phyloP scores from a whole-genome alignment of 1,140 invertebrate genomes.

The Elymnias hypermnestra region DNA sequence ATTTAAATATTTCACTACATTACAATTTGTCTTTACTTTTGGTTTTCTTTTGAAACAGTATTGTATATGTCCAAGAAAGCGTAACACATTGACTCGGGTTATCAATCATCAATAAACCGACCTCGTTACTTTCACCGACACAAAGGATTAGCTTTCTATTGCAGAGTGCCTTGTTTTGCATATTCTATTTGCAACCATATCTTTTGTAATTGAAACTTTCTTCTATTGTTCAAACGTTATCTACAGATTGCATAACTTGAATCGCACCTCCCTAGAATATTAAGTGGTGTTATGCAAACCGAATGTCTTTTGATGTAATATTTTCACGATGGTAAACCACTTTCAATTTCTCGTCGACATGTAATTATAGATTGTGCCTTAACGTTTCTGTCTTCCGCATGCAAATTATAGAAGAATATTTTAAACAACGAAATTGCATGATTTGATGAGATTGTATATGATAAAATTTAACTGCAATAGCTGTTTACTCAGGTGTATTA shows the following conservation, averaged over 20 bases:
- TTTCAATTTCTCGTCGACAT: conserved; percentile 22
- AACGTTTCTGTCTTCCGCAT: conserved; percentile 8
- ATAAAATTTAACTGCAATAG: not conserved
- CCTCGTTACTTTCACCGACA: conserved; percentile 43
- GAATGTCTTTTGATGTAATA: conserved; percentile 14
- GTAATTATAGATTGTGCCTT: conserved; percentile 12
- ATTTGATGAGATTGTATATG: conserved; percentile 5
- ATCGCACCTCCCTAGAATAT: conserved; percentile 18
- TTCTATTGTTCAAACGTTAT: conserved; percentile 27
- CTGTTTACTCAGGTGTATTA: no score
- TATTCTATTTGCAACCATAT: conserved; percentile 23
- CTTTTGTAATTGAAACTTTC: conserved; percentile 27
- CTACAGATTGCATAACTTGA: not conserved
- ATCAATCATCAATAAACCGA: conserved; percentile 29
- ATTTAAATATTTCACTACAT: no score
- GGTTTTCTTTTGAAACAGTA: no score
- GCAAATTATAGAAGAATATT: conserved; percentile 5
- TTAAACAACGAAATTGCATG: not conserved
- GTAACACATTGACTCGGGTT: conserved; percentile 25
- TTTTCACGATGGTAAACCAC: conserved; percentile 21
- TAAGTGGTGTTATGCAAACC: conserved; percentile 24
- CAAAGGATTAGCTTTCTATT: conserved; percentile 64
- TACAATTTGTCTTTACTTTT: no score
- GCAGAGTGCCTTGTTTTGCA: conserved; percentile 27
- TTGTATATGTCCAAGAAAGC: conserved; percentile 43